Base-by-base conservation (phyloP, 2,888 invertebrate species). In the Drosophila neonasuta region DNA sequence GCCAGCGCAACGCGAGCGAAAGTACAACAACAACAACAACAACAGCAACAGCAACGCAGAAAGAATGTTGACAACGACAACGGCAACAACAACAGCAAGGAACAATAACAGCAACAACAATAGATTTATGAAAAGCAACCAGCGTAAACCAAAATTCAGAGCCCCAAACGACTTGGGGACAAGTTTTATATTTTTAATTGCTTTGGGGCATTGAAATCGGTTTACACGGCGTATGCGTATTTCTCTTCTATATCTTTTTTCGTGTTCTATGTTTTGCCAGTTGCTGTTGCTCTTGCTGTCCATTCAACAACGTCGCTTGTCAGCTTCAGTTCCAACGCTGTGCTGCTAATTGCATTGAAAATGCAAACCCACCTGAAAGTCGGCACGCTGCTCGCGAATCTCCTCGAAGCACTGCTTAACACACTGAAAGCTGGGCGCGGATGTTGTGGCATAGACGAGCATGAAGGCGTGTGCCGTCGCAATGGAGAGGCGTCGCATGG, bases 381-480 rank as follows among this genome's bases (percentile, higher is more conserved):
- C 96, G 2, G 94, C 93, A 57, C 96, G 92, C 87, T 95, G 95
- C 84, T 97, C 96, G 74, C 95, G 92, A 71, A 97, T 95, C 91
- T 97, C 96, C 88, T 95, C 95, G 87, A 95, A 95, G 88, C 94
- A 95, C 79, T 94, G 93, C 88, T 95, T 95, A 68, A 96, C 93
- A 86, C 93, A 93, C 72, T 93, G 93, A 88, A 96, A 95, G 62
- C 95, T 95, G 52, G 94, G 92, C 64, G 93, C 93, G 55, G 95
- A 95, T 52, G 96, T 95, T 48, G 95, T 93, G 54, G 95, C 94
- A 90, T 97, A 97, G 17, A 97, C 97, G 66, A 97, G 92, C 59
- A 97, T 93, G 89, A 97, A 97, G 58, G 97, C 97, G 90, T 96
- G 95, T 39, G 97, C 97, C 2, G 95, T 96, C 41, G 96, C 95